Conservation (phyloP, 2,113 vertebrate species). For the Phalacrocorax aristotelis region DNA sequence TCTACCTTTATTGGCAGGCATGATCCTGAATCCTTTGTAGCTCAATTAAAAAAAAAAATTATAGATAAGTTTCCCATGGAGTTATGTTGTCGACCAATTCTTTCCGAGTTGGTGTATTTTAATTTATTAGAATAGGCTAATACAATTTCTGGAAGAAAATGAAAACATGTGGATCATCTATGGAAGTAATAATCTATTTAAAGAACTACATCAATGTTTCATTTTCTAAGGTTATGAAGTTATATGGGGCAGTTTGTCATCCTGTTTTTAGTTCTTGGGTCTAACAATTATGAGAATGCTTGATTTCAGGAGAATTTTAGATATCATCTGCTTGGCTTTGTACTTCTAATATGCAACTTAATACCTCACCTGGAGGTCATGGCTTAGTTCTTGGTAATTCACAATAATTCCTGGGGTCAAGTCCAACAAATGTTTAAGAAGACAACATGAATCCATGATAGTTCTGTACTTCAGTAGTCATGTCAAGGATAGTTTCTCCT, state of each 20-base stretch:
- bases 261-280: background rate
- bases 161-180: background rate
- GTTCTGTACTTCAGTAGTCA: background rate
- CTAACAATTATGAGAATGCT: background rate
- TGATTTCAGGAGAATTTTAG: background rate
- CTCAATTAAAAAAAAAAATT: background rate
- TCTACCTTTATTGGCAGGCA: background rate
- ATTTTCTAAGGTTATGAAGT: background rate
- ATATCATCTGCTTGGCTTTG: background rate
- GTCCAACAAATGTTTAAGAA: background rate
- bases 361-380: background rate
- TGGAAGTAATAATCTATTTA: background rate
- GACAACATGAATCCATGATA: background rate
- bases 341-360: background rate
- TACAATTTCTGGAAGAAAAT: background rate
- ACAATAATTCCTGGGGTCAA: background rate
- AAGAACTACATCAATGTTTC: background rate
- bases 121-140: background rate
- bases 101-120: background rate
- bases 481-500: background rate
- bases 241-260: background rate
- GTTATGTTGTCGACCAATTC: background rate
- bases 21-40: background rate
- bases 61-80: background rate
- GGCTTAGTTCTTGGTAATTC: background rate